Conservation (phyloP, 2,113 vertebrate genomes). For the Emydura subglobosa region DNA sequence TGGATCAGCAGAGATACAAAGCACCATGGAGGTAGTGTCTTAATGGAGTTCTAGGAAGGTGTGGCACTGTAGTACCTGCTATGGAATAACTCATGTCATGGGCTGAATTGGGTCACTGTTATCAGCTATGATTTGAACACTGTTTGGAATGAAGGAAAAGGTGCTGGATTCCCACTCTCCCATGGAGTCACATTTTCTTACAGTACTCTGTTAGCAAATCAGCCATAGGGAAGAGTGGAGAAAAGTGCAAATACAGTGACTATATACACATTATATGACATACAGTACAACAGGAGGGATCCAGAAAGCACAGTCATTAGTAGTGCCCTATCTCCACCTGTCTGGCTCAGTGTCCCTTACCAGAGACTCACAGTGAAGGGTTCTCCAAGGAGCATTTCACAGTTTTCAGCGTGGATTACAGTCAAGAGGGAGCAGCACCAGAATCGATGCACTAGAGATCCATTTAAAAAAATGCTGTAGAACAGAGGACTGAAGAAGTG, state of each 20-base stretch:
- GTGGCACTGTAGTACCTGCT: background rate
- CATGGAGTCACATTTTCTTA: background rate
- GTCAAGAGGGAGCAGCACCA: background rate
- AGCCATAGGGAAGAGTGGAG: accelerated
- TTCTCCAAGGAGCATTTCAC: background rate
- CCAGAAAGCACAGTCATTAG: background rate
- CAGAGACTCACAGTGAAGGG: background rate
- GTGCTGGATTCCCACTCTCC: background rate
- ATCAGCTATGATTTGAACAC: background rate
- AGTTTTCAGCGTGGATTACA: background rate
- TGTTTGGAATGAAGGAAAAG: background rate
- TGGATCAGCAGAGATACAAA: background rate
- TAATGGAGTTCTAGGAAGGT: background rate
- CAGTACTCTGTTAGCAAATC: background rate
- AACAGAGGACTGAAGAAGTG: background rate
- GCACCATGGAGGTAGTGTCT: background rate
- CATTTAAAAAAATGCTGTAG: background rate
- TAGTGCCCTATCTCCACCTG: accelerated
- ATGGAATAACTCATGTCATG: background rate
- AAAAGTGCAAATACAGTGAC: background rate
- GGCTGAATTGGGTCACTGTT: background rate
- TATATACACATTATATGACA: background rate
- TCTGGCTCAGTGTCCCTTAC: background rate
- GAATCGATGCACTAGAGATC: background rate
- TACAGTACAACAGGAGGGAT: background rate